Conservation (phyloP, 2,113 vertebrate genomes). For the Calyptommatus sinebrachiatus region DNA sequence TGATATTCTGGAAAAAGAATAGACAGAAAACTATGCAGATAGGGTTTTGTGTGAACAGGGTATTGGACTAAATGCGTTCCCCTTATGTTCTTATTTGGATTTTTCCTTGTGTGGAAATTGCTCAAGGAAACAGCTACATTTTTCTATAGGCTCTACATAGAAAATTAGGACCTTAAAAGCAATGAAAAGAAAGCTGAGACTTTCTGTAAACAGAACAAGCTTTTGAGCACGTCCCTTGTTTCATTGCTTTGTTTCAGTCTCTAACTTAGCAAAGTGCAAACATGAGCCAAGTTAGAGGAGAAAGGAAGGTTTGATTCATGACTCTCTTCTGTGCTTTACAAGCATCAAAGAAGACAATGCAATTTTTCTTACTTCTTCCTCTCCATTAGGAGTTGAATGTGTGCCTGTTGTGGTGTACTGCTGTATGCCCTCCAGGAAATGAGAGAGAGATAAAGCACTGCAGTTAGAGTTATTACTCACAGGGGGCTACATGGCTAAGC, state of each 20-base stretch:
- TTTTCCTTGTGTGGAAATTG: background rate
- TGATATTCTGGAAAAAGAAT: no score
- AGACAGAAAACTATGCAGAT: no score
- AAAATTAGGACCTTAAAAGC: background rate
- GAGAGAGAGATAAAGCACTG: slow-evolving; percentile 16
- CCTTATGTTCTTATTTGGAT: background rate
- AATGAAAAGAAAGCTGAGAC: no score
- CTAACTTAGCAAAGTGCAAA: background rate
- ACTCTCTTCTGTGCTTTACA: background rate
- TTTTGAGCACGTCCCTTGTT: no score
- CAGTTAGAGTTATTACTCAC: slow-evolving; percentile 13
- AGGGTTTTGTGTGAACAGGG: no score
- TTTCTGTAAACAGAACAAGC: background rate
- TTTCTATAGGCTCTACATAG: background rate
- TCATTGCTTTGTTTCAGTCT: background rate
- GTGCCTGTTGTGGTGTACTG: background rate
- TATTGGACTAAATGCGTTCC: no score
- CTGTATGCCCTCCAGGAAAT: slow-evolving; percentile 3
- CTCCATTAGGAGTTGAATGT: background rate
- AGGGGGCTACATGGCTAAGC: background rate
- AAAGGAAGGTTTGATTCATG: background rate
- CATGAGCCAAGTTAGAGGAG: background rate
- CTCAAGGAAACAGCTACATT: background rate
- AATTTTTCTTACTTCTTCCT: slow-evolving; percentile 6
- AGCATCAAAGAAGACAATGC: background rate